Percentiles rank a stretch among this genome's conserved stretches.
phyloP scores from a whole-genome alignment of 1,140 invertebrate species.

The Drosophila pectinifera region DNA sequence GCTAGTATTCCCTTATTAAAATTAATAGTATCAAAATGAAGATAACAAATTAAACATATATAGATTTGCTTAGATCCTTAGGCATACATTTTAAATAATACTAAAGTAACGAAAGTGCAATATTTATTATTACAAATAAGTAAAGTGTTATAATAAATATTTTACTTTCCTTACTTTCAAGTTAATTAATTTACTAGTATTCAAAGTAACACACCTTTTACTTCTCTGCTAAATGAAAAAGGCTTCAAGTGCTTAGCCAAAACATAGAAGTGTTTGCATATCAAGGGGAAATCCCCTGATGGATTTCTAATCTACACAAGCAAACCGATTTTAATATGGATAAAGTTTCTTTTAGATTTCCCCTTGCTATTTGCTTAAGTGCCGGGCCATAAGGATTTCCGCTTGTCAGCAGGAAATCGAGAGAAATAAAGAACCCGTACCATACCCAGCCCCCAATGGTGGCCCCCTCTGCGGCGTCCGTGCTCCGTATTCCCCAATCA shows the following conservation, averaged over 20 bases:
- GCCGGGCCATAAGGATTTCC: slow-evolving; percentile 52
- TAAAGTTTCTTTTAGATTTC: slow-evolving; percentile 13
- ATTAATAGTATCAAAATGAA: neutral
- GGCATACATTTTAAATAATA: too few species aligned
- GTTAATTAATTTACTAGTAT: neutral
- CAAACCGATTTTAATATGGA: slow-evolving; percentile 25
- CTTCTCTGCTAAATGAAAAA: neutral
- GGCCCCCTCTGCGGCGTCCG: neutral
- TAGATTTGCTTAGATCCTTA: too few species aligned
- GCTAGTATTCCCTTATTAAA: neutral
- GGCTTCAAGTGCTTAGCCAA: neutral
- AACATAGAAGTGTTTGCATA: neutral
- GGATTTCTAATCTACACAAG: slow-evolving; percentile 30
- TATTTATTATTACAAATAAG: too few species aligned
- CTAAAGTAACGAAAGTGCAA: too few species aligned
- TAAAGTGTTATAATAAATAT: too few species aligned
- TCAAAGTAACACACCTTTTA: too few species aligned
- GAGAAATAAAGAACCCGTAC: slow-evolving; percentile 34
- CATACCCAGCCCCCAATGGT: neutral
- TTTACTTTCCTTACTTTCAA: neutral
- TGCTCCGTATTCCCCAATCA: slow-evolving; percentile 62
- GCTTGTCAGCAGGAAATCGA: slow-evolving; percentile 63
- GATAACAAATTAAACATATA: neutral
- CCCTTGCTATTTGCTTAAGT: slow-evolving; percentile 58
- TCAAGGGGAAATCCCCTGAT: slow-evolving; percentile 1